These are phyloP conservation scores for Pelvicachromis taeniatus DNA, from an alignment of 2,113 vertebrate genomes.

Conservation along the genomic window DNA sequence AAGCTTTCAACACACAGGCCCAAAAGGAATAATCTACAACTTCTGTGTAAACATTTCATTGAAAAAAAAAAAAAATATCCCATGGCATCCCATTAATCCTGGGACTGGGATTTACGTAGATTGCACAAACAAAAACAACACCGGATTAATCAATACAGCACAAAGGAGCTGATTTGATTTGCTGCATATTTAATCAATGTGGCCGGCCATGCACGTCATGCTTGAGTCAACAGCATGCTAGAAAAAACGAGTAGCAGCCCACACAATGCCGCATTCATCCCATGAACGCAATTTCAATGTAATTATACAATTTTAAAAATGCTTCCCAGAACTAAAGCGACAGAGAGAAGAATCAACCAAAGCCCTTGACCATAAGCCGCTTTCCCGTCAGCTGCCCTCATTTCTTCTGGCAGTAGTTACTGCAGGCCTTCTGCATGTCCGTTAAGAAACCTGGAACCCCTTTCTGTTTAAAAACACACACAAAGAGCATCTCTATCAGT, in stretches of 20 bases:
- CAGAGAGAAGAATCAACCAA: not conserved
- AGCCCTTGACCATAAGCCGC: not conserved
- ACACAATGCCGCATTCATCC: not conserved
- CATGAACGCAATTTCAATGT: not conserved
- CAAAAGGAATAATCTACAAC: not conserved
- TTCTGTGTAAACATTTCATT: not conserved
- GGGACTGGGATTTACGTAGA: not conserved
- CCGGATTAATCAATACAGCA: not conserved
- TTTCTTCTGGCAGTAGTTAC: conserved; percentile 60
- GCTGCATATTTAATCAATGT: not conserved
- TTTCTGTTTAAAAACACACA: conserved; percentile 68
- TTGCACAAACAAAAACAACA: not conserved
- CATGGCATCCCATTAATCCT: not conserved
- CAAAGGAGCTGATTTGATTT: not conserved
- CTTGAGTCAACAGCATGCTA: not conserved
- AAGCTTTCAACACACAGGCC: not conserved
- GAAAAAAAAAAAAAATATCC: not conserved
- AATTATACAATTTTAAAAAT: not conserved
- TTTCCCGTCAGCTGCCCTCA: not conserved
- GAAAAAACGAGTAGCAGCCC: not conserved
- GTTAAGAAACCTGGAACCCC: conserved; percentile 84
- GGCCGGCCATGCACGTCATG: conserved; percentile 12
- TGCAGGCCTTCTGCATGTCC: conserved; percentile 83
- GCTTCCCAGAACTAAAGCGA: not conserved
- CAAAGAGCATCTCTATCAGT: not conserved